phyloP scores from a whole-genome alignment of 2,797 vertebrate genomes.

The Vireo griseus region DNA sequence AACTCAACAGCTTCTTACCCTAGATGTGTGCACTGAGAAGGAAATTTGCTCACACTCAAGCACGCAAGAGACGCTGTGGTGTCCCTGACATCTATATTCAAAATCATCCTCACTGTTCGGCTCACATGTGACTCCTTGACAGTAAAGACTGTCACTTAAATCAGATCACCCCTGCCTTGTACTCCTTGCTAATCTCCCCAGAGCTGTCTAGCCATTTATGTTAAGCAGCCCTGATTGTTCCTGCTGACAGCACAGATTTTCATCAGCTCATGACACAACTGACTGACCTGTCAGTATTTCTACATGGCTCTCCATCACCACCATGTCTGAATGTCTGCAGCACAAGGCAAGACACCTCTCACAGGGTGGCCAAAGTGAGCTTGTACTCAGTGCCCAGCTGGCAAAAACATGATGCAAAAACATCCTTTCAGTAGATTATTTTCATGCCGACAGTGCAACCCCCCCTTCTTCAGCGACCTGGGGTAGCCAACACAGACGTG shows the following conservation, averaged over 20 bases:
- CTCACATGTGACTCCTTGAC: constrained; percentile 29
- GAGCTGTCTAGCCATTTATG: constrained; percentile 3
- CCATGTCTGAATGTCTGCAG: background rate
- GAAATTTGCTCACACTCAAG: background rate
- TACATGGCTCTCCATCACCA: background rate
- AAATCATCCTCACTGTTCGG: background rate
- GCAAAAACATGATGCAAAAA: background rate
- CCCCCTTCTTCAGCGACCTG: background rate
- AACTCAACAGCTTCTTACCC: background rate
- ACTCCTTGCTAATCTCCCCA: background rate
- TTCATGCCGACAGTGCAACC: rapidly evolving
- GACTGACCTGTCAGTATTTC: background rate
- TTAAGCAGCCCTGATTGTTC: constrained; percentile 30
- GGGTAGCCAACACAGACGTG: background rate
- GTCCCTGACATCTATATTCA: background rate
- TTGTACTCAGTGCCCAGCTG: background rate
- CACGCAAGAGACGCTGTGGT: rapidly evolving
- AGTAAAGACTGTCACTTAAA: background rate
- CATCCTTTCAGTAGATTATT: background rate
- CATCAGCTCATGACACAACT: constrained; percentile 10
- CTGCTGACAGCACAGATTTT: constrained; percentile 55
- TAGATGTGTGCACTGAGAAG: background rate
- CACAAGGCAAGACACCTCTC: background rate
- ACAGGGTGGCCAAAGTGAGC: background rate
- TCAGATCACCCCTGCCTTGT: background rate